phyloP scores from a whole-genome alignment of 2,888 invertebrate species.

The Troilus luridus region DNA sequence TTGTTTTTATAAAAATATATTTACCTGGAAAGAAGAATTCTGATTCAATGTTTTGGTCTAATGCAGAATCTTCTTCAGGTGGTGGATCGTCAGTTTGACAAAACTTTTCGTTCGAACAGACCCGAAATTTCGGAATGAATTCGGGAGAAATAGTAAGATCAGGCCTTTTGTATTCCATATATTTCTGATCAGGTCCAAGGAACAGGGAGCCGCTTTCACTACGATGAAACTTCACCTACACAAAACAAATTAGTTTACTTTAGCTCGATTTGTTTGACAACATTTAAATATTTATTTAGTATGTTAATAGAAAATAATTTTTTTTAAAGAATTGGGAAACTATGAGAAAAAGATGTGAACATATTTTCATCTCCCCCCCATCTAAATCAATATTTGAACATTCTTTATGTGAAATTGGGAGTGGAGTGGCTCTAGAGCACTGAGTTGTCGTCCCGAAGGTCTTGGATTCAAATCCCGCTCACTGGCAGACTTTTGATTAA shows the following conservation, averaged over 20 bases:
- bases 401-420: too few species aligned
- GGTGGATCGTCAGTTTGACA: conserved; percentile 73
- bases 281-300: neutral
- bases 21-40: conserved; percentile 57
- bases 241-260: conserved; percentile 26
- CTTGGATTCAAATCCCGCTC: too few species aligned
- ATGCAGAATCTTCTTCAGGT: conserved; percentile 44
- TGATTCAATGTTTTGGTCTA: conserved; percentile 52
- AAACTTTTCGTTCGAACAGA: conserved; percentile 73
- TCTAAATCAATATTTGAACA: too few species aligned
- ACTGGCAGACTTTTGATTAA: too few species aligned
- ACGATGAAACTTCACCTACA: conserved; percentile 69
- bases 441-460: too few species aligned
- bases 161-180: conserved; percentile 70
- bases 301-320: neutral
- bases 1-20: neutral
- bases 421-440: too few species aligned
- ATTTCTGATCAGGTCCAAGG: conserved; percentile 71
- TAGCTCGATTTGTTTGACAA: neutral
- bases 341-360: too few species aligned
- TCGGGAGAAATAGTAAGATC: conserved; percentile 68
- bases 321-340: neutral
- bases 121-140: conserved; percentile 79
- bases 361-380: too few species aligned
- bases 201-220: conserved; percentile 77